A percentile compares a stretch with the other conserved stretches of the same genome.
Evolutionary conservation across 2,888 invertebrate species (phyloP).

Genomic region (Xestia sexstrigata): DNA sequence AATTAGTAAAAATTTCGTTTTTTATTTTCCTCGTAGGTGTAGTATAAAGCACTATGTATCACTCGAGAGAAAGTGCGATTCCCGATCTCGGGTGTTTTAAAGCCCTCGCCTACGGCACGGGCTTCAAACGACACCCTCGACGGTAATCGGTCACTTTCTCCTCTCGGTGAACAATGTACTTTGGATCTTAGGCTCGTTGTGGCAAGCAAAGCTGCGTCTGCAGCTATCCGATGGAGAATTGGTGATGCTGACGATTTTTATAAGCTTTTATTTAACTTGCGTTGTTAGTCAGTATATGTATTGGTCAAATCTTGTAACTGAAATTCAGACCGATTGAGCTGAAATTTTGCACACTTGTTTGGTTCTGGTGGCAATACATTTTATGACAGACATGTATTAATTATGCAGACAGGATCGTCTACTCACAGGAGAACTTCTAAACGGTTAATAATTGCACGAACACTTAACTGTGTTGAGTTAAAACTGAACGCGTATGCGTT

Average conservation of each 20-base stretch:
- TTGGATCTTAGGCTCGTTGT: slow-evolving; percentile 10
- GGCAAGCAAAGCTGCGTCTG: not conserved
- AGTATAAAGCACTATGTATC: too few relatives aligned
- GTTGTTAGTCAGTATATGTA: not conserved
- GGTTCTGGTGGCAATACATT: too few relatives aligned
- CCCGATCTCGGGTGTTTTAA: too few relatives aligned
- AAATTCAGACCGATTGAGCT: not conserved
- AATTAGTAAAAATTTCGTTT: too few relatives aligned
- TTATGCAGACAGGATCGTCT: not conserved
- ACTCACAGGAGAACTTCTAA: not conserved
- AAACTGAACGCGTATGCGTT: too few relatives aligned
- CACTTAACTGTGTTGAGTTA: not conserved
- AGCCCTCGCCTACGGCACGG: too few relatives aligned
- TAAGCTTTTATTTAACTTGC: not conserved
- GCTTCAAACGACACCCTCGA: too few relatives aligned
- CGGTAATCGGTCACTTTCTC: too few relatives aligned
- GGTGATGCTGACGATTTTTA: not conserved
- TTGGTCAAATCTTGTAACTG: not conserved
- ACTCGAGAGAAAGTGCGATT: too few relatives aligned
- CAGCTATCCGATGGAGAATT: not conserved
- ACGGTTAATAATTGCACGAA: not conserved
- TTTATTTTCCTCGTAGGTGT: too few relatives aligned
- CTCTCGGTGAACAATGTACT: too few relatives aligned
- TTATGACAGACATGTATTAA: not conserved
- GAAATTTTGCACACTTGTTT: not conserved